Percentiles rank a stretch among this genome's conserved stretches.
Conservation (phyloP, 2,113 vertebrate genomes). For the Xiphophorus hellerii region DNA sequence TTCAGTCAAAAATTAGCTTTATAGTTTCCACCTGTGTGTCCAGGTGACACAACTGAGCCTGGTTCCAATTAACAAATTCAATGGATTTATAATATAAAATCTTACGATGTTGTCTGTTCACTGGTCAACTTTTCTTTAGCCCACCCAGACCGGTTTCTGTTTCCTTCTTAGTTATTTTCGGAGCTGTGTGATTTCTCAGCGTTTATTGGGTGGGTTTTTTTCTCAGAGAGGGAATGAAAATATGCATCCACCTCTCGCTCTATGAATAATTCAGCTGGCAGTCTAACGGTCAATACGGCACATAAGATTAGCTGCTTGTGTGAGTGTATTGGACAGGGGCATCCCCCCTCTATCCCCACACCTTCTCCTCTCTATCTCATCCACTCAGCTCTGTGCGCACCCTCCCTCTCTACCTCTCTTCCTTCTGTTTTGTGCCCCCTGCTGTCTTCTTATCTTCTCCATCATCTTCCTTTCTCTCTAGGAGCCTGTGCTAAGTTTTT, state of each 20-base stretch:
- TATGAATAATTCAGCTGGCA: slow-evolving; percentile 67
- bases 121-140: not conserved
- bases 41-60: not conserved
- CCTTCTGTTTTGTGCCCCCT: slow-evolving; percentile 19
- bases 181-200: slow-evolving; percentile 29
- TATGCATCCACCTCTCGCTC: slow-evolving; percentile 32
- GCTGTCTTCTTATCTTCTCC: slow-evolving; percentile 24
- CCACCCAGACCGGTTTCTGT: not conserved
- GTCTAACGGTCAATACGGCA: slow-evolving; percentile 63
- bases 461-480: slow-evolving; percentile 17
- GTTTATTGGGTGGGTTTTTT: slow-evolving; percentile 30
- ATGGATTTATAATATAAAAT: slow-evolving; percentile 3
- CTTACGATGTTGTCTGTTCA: not conserved
- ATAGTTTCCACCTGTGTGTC: not conserved
- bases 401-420: not conserved
- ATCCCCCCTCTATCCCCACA: slow-evolving; percentile 10
- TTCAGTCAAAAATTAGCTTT: slow-evolving; percentile 1
- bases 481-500: slow-evolving; percentile 41
- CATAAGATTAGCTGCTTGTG: slow-evolving; percentile 60
- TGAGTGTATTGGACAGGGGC: slow-evolving; percentile 57
- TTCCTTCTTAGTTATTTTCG: slow-evolving; percentile 37
- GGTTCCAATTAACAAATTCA: not conserved
- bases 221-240: slow-evolving; percentile 35
- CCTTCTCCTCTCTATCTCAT: slow-evolving; percentile 47
- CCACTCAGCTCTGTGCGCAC: slow-evolving; percentile 21